Base-by-base conservation (phyloP, 1,140 invertebrate genomes). In the Metopolophium dirhodum region DNA sequence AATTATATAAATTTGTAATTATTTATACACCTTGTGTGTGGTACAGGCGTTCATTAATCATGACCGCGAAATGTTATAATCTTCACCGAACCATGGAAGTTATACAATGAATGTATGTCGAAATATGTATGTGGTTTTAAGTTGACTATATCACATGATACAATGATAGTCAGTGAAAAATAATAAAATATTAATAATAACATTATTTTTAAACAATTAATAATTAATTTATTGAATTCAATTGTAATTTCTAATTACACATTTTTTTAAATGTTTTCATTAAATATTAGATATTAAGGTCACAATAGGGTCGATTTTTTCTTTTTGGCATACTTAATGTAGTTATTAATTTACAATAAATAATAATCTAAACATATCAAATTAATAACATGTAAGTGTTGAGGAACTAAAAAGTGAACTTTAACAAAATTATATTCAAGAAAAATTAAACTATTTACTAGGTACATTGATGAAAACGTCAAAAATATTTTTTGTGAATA, bases 21-120 rank as follows among this genome's bases (percentile, higher is more conserved):
- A 88, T 51, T 54, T 88, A 88, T 90, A 57, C n/a, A 57, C 88
- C 51, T n/a, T 57, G 51, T 41, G 41, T 26, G 54, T 41, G 88
- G 88, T 41, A 41, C 51, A 18, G 11, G 1, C 11, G 23, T 57
- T 89, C 49, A 54, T 89, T 89, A 54, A 57, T 90, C 88, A 37
- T 61, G 88, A 90, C 88, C 88, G 35, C 88, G 18, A 90, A 61
- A 90, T 90, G 61, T 57, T 54, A 89, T 26, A 57, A 89, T 90
- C 51, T 90, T 90, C 88, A 61, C 51, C 51, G 35, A 37, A 61
- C 88, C 88, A 30, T 89, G 37, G 87, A 57, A 49, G 86, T 89
- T 89, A 89, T 90, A 90, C 23, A 90, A 90, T 61, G 49, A 57
- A 90, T 26, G 2, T 20, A 30, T 90, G 88, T 90, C 9, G 88